These are phyloP conservation scores for Acrobasis consociella DNA, from an alignment of 2,888 invertebrate species.

Conservation along the genomic window DNA sequence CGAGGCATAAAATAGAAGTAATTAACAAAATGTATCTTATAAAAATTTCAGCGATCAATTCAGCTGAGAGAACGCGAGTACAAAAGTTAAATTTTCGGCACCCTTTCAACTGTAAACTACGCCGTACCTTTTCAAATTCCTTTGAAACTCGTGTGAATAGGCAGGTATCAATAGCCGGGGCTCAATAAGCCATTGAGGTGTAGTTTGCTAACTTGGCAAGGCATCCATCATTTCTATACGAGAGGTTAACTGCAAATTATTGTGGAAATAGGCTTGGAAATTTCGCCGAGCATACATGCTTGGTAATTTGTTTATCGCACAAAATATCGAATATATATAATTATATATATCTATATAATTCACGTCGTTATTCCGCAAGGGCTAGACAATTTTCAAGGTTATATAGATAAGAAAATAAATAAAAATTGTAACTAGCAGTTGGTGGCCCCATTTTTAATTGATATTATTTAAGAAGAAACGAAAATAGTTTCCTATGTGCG, in stretches of 20 bases:
- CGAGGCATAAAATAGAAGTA: neutral
- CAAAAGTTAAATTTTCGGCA: neutral
- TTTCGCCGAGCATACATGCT: neutral
- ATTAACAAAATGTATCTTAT: neutral
- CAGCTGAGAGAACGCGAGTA: neutral
- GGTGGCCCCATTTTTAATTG: too few species aligned
- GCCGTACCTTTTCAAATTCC: neutral
- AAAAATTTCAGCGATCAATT: neutral
- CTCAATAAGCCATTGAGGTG: slow-evolving; percentile 13
- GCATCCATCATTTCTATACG: slow-evolving; percentile 14
- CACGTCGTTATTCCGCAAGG: too few species aligned
- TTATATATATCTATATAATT: too few species aligned
- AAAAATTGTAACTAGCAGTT: too few species aligned
- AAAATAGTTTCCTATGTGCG: too few species aligned
- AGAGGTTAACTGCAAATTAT: slow-evolving; percentile 13
- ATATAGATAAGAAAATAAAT: too few species aligned
- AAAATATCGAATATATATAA: too few species aligned
- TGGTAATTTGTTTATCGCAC: too few species aligned
- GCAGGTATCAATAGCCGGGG: slow-evolving; percentile 10
- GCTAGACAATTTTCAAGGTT: too few species aligned
- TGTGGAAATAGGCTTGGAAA: neutral
- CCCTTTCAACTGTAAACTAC: neutral
- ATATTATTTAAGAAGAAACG: too few species aligned
- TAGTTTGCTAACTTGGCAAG: slow-evolving; percentile 9
- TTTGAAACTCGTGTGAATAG: neutral